phyloP scores from a whole-genome alignment of 2,113 vertebrate species.

The Zosterops hypoxanthus region DNA sequence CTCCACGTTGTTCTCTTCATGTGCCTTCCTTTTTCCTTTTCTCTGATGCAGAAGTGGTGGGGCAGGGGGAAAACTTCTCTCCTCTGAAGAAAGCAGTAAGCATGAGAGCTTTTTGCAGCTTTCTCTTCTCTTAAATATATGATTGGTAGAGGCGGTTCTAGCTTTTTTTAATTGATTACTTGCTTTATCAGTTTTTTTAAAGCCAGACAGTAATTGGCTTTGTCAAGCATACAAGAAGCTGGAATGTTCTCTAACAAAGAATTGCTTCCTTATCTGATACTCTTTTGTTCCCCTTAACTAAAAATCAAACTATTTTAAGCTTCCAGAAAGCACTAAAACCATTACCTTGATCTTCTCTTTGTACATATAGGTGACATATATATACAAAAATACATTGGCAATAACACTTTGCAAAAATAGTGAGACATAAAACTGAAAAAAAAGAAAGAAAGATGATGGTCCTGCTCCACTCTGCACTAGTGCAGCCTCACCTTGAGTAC shows the following conservation, averaged over 20 bases:
- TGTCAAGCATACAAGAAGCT: not conserved
- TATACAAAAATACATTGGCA: not conserved
- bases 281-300: not conserved
- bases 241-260: not conserved
- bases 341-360: not conserved
- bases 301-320: not conserved
- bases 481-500: not conserved
- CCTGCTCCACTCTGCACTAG: not conserved
- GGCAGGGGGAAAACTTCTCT: not conserved
- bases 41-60: fast-evolving
- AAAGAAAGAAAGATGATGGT: not conserved
- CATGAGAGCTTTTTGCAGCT: not conserved
- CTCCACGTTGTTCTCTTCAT: not conserved
- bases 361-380: not conserved
- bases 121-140: not conserved
- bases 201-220: not conserved
- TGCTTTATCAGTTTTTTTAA: not conserved
- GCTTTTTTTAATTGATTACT: not conserved
- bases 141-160: not conserved
- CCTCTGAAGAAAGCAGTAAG: not conserved
- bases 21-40: not conserved
- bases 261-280: fast-evolving
- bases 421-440: not conserved
- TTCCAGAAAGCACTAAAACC: not conserved
- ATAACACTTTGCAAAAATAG: not conserved